These are phyloP conservation scores for Halcyon senegalensis DNA, from an alignment of 2,113 vertebrate genomes.

Conservation along the genomic window DNA sequence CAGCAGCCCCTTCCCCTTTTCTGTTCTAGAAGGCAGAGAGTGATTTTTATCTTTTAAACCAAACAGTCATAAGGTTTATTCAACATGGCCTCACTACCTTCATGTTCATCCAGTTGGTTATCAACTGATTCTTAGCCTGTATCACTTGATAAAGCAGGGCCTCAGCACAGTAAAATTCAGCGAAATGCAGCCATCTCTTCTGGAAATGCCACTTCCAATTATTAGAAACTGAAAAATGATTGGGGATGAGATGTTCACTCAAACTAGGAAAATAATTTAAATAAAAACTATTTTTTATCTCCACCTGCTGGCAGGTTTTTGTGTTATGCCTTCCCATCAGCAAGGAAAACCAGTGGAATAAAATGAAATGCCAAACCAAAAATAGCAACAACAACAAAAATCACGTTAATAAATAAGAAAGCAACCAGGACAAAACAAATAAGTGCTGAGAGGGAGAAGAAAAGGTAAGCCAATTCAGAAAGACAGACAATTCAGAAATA, in stretches of 20 bases:
- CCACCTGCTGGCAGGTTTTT: constrained; percentile 4
- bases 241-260: not conserved
- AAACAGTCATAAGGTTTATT: not conserved
- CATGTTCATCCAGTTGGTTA: not conserved
- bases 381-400: not conserved
- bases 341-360: not conserved
- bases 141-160: not conserved
- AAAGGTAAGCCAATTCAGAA: not conserved
- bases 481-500: not conserved
- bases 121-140: not conserved
- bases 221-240: not conserved
- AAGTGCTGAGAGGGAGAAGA: not conserved
- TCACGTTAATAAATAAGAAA: not conserved
- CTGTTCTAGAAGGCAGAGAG: not conserved
- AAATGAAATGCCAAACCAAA: not conserved
- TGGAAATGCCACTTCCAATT: not conserved
- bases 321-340: not conserved
- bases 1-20: not conserved
- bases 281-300: not conserved
- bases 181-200: not conserved
- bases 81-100: not conserved
- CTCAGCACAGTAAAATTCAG: not conserved
- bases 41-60: not conserved
- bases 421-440: not conserved
- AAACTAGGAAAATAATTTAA: not conserved